Base-by-base conservation (phyloP, 2,797 vertebrate species). In the Sphaeramia orbicularis region DNA sequence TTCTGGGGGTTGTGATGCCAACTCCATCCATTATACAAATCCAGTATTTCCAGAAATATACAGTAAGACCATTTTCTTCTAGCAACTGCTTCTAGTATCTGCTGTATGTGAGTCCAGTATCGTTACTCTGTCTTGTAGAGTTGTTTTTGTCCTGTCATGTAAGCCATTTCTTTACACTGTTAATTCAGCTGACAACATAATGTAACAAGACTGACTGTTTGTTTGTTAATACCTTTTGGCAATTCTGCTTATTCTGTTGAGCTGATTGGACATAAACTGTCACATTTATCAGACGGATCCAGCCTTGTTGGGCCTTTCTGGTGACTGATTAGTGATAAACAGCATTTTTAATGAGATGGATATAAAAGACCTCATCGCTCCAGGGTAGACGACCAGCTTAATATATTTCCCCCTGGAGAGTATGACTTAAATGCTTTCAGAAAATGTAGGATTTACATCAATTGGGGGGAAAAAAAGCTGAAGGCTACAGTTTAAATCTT, bases 371-470 rank as follows among this genome's bases (percentile, higher is more conserved):
- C 4, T 56, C 36, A 10, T 0, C 36, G 15, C 40, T 66, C 21
- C 24, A 42, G 15, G 63, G 13, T 14, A 14, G 37, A 35, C 27
- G 14, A 11, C n/a, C 14, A 7, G 7, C 1, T 55, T 52, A 50
- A 55, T 27, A 51, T 57, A 16, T 7, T 12, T 15, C 18, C n/a
- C 7, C 50, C 27, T 51, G 53, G 40, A 65, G 9, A 45, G 36
- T 42, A 30, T 15, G n/a, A 58, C 14, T 42, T 49, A 0, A 11
- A 1, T 32, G 4, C 32, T 59, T 45, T 16, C 54, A 38, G 32
- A 42, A 15, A 16, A 60, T 27, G 19, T n/a, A 64, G 47, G 47
- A 71, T 71, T 75, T 62, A 62, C 40, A 60, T 50, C 21, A 49
- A n/a, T 38, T n/a, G n/a, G 15, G 3, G 9, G 3, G 3, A n/a